Percentiles rank a stretch among this genome's conserved stretches.
Evolutionary conservation across 2,888 invertebrate species (phyloP).

Genomic region (Drosophila cognata): DNA sequence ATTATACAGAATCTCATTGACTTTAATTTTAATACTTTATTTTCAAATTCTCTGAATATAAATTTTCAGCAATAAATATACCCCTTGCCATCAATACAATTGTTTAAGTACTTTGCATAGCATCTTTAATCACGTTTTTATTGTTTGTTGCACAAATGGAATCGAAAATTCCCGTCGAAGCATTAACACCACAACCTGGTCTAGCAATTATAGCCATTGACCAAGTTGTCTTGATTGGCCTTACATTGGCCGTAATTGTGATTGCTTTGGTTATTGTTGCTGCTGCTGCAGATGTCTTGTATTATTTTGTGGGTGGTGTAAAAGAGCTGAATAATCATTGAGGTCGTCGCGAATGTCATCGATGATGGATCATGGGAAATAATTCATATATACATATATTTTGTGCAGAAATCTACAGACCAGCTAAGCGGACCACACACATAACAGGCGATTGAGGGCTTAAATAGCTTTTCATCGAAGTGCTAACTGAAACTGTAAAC

Average conservation of each 20-base stretch:
- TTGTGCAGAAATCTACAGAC: conserved; percentile 52
- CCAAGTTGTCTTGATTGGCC: conserved; percentile 79
- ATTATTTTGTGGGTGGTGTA: conserved; percentile 62
- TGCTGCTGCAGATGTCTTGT: conserved; percentile 48
- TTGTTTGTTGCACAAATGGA: conserved; percentile 73
- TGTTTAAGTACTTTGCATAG: conserved; percentile 64
- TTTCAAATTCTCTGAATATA: not conserved
- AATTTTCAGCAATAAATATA: conserved; percentile 5
- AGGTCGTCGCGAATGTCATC: conserved; percentile 59
- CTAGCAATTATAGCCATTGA: conserved; percentile 75
- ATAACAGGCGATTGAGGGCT: conserved; percentile 5
- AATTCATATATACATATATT: conserved; percentile 17
- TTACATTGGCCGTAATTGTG: conserved; percentile 61
- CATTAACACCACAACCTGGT: conserved; percentile 47
- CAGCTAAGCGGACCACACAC: conserved; percentile 62
- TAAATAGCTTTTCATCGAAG: conserved; percentile 47
- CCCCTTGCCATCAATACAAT: conserved; percentile 28
- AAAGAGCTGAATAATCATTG: conserved; percentile 69
- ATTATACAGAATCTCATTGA: not conserved
- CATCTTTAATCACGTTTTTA: conserved; percentile 81
- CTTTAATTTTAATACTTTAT: not conserved
- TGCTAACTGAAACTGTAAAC: conserved; percentile 60
- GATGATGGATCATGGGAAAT: conserved; percentile 79
- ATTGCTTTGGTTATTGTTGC: conserved; percentile 12
- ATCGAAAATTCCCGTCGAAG: conserved; percentile 50